Evolutionary conservation across 2,888 invertebrate genomes (phyloP), one percentile per base, ranked within the genome.

Genomic region (Caenorhabditis sp.): DNA sequence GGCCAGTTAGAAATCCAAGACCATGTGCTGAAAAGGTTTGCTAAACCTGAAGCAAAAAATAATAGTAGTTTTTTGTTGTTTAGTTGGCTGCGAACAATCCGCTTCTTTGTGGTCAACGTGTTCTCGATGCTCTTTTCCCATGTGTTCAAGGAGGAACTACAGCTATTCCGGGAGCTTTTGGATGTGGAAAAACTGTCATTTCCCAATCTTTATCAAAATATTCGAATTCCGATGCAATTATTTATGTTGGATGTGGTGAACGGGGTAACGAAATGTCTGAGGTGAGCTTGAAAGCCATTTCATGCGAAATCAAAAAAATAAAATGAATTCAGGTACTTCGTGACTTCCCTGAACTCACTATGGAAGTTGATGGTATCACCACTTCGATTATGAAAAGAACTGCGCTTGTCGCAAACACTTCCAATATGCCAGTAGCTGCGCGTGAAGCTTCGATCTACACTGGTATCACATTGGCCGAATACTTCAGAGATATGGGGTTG

Each of bases 341-440:
- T 78, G 97, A 99, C 91, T 99, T 99, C 92, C 97, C 99, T 66
- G 95, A 97, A 91, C 91, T 99, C 88, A 93, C 94, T 0, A 94
- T 96, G 86, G 97, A 99, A 90, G 95, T 99, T 85, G 95, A 95
- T 21, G 99, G 99, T 12, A 88, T 89, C 78, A 92, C 92, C 27
- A 99, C 97, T 89, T 96, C 97, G 83, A 99, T 99, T 90, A 99
- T 99, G 99, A 97, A 97, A 91, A 93, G 99, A 89, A 99, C 99
- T 0, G 94, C 97, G 31, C 91, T 99, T 71, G 99, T 99, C 20
- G 99, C 99, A 87, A 99, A 99, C 90, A 99, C 99, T 27, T 97
- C 97, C 79, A 99, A 99, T 93, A 99, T 99, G 99, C 99, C 99
- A 88, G 99, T 99, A 77, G 99, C 99, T 87, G 99, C 99, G 89